Percentiles rank a stretch among this genome's conserved stretches.
These are phyloP conservation scores for Argyrosomus japonicus DNA, from an alignment of 2,113 vertebrate species.

Conservation along the genomic window DNA sequence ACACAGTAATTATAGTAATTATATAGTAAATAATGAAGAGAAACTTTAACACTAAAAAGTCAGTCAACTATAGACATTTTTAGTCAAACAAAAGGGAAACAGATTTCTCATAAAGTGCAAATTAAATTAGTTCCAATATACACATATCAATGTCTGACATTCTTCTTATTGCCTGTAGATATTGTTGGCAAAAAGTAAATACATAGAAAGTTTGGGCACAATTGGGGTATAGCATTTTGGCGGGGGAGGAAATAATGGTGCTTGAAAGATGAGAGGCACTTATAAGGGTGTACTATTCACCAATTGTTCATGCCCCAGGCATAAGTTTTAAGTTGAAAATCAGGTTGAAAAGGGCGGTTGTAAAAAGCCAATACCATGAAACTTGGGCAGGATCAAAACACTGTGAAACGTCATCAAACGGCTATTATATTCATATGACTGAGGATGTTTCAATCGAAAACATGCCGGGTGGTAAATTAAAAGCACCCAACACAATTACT, in stretches of 20 bases:
- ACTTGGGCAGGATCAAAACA: constrained; percentile 39
- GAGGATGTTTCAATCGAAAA: constrained; percentile 25
- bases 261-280: constrained; percentile 79
- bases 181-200: constrained; percentile 66
- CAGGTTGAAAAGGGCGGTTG: constrained; percentile 28
- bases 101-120: constrained; percentile 78
- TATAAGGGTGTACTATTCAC: constrained; percentile 67
- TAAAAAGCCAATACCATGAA: constrained; percentile 52
- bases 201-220: constrained; percentile 53
- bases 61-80: constrained; percentile 50
- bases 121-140: constrained; percentile 80
- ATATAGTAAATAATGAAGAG: constrained; percentile 41
- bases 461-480: constrained; percentile 20
- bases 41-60: constrained; percentile 41
- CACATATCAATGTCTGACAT: constrained; percentile 76
- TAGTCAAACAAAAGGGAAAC: constrained; percentile 62
- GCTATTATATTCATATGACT: constrained; percentile 18
- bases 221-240: constrained; percentile 60
- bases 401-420: constrained; percentile 22
- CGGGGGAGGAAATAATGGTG: constrained; percentile 58
- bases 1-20: constrained; percentile 34
- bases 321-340: constrained; percentile 28
- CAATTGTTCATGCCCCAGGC: constrained; percentile 62
- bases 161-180: constrained; percentile 76
- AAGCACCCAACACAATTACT: constrained; percentile 26